phyloP scores from a whole-genome alignment of 1,140 invertebrate species.

The Drosophila burlai region DNA sequence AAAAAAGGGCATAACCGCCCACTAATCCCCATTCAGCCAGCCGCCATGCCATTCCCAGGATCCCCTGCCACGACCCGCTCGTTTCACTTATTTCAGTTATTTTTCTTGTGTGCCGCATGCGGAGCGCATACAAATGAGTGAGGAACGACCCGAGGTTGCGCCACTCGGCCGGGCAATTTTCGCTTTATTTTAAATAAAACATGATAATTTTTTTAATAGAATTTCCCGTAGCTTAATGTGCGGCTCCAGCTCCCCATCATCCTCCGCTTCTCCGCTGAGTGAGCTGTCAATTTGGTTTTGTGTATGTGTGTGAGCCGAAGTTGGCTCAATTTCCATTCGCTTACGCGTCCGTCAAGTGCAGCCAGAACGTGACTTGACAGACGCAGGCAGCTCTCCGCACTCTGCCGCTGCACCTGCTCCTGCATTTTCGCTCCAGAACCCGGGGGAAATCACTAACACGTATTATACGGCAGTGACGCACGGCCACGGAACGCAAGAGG shows the following conservation, averaged over 20 bases:
- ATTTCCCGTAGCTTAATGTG: constrained; percentile 50
- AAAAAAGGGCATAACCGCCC: constrained; percentile 38
- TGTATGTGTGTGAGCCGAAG: constrained; percentile 4
- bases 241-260: background rate
- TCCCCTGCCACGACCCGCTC: constrained; percentile 24
- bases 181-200: constrained; percentile 70
- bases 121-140: constrained; percentile 72
- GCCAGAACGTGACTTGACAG: constrained; percentile 44
- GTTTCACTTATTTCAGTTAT: constrained; percentile 74
- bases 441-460: constrained; percentile 66
- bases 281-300: constrained; percentile 51
- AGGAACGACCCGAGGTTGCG: constrained; percentile 1
- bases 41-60: constrained; percentile 5
- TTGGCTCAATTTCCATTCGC: constrained; percentile 52
- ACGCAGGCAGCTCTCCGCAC: constrained; percentile 17
- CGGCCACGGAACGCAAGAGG: background rate
- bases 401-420: background rate
- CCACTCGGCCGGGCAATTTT: constrained; percentile 41
- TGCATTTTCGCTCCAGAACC: constrained; percentile 16
- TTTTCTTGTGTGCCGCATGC: constrained; percentile 61
- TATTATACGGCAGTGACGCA: constrained; percentile 39
- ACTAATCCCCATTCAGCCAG: constrained; percentile 39
- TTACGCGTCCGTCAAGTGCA: constrained; percentile 46
- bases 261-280: constrained; percentile 16
- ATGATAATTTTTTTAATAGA: constrained; percentile 73